phyloP scores from a whole-genome alignment of 2,113 vertebrate species.

The Entelurus aequoreus region DNA sequence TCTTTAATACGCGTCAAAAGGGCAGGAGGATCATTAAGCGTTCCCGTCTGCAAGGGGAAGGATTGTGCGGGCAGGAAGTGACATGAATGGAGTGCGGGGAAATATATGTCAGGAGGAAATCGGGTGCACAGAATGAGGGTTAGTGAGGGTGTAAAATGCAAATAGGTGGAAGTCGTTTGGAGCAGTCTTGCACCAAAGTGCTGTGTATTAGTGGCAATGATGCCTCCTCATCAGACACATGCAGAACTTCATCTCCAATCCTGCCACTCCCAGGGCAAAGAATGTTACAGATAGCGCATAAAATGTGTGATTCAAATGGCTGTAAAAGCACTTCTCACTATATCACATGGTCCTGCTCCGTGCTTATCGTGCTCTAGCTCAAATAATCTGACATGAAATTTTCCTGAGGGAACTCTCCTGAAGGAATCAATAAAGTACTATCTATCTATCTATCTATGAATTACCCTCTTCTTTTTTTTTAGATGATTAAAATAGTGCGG shows the following conservation, averaged over 20 bases:
- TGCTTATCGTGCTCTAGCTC: too few species aligned
- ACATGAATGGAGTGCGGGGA: conserved; percentile 50
- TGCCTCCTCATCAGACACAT: background rate
- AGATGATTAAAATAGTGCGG: too few species aligned
- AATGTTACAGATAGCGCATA: too few species aligned
- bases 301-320: background rate
- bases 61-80: conserved; percentile 34
- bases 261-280: too few species aligned
- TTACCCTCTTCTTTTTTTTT: too few species aligned
- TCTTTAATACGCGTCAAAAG: conserved; percentile 54
- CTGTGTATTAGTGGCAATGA: conserved; percentile 31
- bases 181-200: conserved; percentile 25
- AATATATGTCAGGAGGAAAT: conserved; percentile 35
- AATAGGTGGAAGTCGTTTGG: conserved; percentile 36
- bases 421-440: too few species aligned
- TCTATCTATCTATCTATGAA: too few species aligned
- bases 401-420: too few species aligned
- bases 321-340: background rate
- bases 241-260: too few species aligned
- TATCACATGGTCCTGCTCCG: background rate
- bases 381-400: too few species aligned
- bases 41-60: conserved; percentile 40
- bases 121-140: conserved; percentile 19
- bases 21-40: conserved; percentile 47
- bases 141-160: conserved; percentile 16